A percentile compares a stretch with the other conserved stretches of the same genome.
Conservation (phyloP, 2,888 invertebrate species). For the Hipparchia semele region DNA sequence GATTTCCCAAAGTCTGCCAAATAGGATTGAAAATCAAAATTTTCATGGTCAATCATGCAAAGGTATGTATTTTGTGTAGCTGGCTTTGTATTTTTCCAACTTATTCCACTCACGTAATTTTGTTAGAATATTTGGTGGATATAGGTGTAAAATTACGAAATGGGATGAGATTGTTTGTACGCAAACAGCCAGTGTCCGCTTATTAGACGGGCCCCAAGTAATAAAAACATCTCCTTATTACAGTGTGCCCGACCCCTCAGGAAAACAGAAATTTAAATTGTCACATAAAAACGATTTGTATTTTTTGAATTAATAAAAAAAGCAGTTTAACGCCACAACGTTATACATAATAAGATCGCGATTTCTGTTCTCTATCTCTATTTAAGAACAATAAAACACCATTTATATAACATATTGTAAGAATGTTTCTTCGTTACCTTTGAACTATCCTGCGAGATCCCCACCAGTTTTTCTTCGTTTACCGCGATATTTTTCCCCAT, state of each 20-base stretch:
- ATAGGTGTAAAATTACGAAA: conserved; percentile 73
- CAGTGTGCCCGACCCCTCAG: conserved; percentile 56
- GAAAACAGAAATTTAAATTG: conserved; percentile 72
- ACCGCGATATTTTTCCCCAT: too few relatives aligned
- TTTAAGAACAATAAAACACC: conserved; percentile 14
- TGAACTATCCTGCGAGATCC: too few relatives aligned
- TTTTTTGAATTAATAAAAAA: conserved; percentile 70
- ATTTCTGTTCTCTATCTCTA: conserved; percentile 16
- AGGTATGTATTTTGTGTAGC: conserved; percentile 48
- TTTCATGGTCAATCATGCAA: background rate
- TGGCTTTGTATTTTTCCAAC: too few relatives aligned
- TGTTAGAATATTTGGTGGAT: conserved; percentile 58
- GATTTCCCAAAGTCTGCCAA: background rate
- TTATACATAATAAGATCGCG: conserved; percentile 51
- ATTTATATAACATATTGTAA: too few relatives aligned
- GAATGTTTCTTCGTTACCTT: too few relatives aligned
- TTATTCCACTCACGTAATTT: conserved; percentile 42
- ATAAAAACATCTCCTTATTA: conserved; percentile 79
- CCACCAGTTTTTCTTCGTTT: too few relatives aligned
- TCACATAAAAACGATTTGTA: conserved; percentile 69
- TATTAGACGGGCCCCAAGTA: conserved; percentile 74
- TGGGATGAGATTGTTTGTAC: conserved; percentile 73
- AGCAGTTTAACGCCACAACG: conserved; percentile 63
- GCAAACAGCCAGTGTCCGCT: conserved; percentile 75
- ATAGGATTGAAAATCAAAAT: background rate